Evolutionary conservation across 35 echinoderm and acorn worm genomes (phyloP).

Genomic region (Patiria miniata): DNA sequence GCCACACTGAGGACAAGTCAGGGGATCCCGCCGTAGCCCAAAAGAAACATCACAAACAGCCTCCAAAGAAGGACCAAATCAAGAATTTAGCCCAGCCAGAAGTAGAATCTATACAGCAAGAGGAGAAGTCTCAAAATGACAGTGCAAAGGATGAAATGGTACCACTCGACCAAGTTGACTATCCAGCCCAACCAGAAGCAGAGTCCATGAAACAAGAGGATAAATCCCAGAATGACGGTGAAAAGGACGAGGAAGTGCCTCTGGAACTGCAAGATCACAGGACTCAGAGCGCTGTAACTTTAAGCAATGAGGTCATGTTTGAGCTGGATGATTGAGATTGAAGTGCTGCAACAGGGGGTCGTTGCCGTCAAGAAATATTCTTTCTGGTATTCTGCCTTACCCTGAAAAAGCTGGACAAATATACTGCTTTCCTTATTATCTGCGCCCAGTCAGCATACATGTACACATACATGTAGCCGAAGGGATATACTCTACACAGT

Average conservation of each 20-base stretch:
- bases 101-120: no score
- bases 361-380: no score
- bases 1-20: background rate
- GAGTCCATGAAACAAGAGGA: background rate
- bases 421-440: no score
- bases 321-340: constrained; percentile 77
- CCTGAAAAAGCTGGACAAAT: no score
- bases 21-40: background rate
- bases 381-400: no score
- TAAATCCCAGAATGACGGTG: background rate
- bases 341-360: no score
- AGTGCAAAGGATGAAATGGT: background rate
- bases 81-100: background rate
- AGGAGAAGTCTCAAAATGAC: no score
- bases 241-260: constrained; percentile 47
- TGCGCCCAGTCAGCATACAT: no score
- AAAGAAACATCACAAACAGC: background rate
- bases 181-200: background rate
- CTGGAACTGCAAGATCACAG: constrained; percentile 77
- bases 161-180: no score
- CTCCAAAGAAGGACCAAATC: background rate
- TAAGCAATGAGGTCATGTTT: constrained; percentile 82
- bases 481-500: no score
- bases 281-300: constrained; percentile 71
- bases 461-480: no score